Percentiles rank a stretch among this genome's conserved stretches.
Evolutionary conservation across 2,113 vertebrate species (phyloP).

Genomic region (Hippopotamus amphibius): DNA sequence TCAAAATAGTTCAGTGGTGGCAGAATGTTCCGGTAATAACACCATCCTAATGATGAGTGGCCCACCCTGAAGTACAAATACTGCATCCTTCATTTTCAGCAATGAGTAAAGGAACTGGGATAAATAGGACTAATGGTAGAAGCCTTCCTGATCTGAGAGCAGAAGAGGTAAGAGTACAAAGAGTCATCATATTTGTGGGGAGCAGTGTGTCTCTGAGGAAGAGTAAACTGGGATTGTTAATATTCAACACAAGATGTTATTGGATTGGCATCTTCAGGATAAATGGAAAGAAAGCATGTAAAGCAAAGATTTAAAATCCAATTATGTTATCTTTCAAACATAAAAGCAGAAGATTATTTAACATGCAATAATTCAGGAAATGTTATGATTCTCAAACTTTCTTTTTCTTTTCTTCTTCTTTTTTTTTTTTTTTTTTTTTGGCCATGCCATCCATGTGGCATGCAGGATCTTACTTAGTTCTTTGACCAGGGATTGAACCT

Average conservation of each 20-base stretch:
- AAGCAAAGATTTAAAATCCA: background rate
- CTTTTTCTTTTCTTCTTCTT: no score
- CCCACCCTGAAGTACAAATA: background rate
- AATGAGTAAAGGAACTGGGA: background rate
- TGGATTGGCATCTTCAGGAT: background rate
- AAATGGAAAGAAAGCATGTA: background rate
- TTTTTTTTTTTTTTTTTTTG: no score
- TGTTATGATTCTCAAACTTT: background rate
- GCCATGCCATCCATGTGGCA: no score
- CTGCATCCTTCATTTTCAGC: background rate
- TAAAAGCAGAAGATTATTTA: conserved; percentile 2
- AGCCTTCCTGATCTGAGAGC: background rate
- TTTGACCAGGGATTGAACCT: no score
- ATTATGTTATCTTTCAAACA: background rate
- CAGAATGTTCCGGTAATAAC: background rate
- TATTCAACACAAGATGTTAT: background rate
- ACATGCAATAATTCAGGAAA: background rate
- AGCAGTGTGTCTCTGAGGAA: background rate
- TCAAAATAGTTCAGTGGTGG: background rate
- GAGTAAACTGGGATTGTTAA: background rate
- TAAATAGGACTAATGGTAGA: background rate
- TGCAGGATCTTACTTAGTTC: no score
- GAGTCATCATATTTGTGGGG: background rate
- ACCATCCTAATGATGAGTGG: background rate
- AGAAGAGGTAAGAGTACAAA: background rate